phyloP scores from a whole-genome alignment of 2,888 invertebrate genomes.

The Boloria selene region DNA sequence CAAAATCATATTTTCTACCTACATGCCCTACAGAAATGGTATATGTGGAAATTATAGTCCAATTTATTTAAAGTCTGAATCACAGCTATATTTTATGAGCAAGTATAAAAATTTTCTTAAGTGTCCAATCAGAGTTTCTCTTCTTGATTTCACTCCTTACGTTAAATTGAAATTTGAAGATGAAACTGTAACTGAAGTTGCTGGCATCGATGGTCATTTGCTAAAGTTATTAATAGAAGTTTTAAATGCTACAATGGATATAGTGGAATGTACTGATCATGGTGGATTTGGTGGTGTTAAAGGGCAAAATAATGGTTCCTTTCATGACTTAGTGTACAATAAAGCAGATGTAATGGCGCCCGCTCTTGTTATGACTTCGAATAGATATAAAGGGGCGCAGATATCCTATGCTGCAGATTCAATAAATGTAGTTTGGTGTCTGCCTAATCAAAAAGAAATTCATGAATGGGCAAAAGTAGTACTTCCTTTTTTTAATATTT shows the following conservation, averaged over 20 bases:
- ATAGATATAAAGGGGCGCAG: conserved; percentile 48
- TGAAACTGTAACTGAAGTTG: conserved; percentile 43
- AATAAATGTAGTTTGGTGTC: conserved; percentile 53
- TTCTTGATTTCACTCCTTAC: conserved; percentile 49
- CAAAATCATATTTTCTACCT: conserved; percentile 50
- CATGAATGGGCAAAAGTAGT: conserved; percentile 54
- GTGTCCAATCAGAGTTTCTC: conserved; percentile 52
- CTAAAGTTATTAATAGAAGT: conserved; percentile 46
- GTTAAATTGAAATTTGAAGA: conserved; percentile 43
- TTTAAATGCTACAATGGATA: conserved; percentile 49
- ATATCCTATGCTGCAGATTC: conserved; percentile 48
- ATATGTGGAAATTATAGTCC: conserved; percentile 53
- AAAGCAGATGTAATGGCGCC: conserved; percentile 55
- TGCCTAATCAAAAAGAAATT: conserved; percentile 53
- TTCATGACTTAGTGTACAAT: conserved; percentile 49
- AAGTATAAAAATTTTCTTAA: conserved; percentile 58
- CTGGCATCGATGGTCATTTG: conserved; percentile 53
- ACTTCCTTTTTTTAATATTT: conserved; percentile 51
- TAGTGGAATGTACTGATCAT: conserved; percentile 42
- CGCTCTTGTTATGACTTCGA: conserved; percentile 34
- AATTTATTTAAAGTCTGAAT: conserved; percentile 42
- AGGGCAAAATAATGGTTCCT: conserved; percentile 46
- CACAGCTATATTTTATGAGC: conserved; percentile 48
- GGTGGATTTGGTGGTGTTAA: conserved; percentile 45
- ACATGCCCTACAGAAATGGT: conserved; percentile 53